Evolutionary conservation across 2,113 vertebrate species (phyloP).

Genomic region (Triplophysa dalaica): DNA sequence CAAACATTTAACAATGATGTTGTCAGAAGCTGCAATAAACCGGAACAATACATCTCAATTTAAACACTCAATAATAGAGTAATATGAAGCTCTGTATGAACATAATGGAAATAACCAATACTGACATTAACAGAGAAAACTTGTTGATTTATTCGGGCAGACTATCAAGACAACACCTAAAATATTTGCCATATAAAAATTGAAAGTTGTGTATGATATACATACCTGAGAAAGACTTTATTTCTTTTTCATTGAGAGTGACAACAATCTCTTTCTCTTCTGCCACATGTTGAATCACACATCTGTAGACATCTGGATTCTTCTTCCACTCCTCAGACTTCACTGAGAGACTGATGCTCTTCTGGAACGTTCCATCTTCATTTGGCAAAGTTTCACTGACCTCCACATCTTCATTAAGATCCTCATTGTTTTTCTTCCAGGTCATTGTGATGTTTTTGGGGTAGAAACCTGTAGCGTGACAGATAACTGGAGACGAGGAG

Average conservation of each 20-base stretch:
- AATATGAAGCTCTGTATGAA: no score
- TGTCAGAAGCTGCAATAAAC: background rate
- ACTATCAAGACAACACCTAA: no score
- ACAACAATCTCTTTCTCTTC: no score
- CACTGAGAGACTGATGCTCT: background rate
- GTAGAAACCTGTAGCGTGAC: slow-evolving; percentile 23
- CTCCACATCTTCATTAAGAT: background rate
- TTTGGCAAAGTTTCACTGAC: background rate
- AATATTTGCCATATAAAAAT: no score
- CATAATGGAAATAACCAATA: no score
- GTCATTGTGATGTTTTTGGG: background rate
- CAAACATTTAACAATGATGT: background rate
- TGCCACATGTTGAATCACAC: slow-evolving; percentile 4
- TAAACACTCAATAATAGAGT: background rate
- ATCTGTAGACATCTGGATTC: background rate
- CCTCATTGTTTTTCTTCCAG: background rate
- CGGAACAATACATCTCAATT: background rate
- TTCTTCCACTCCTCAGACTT: background rate
- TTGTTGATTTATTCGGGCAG: no score
- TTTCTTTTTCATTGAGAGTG: no score
- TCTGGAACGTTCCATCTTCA: background rate
- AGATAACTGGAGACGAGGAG: slow-evolving; percentile 12
- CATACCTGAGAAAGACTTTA: no score
- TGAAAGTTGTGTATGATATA: no score
- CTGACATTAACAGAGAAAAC: no score